A percentile compares a stretch with the other conserved stretches of the same genome.
These are phyloP conservation scores for Petromus typicus DNA, from an alignment of 2,113 vertebrate species.

Conservation along the genomic window DNA sequence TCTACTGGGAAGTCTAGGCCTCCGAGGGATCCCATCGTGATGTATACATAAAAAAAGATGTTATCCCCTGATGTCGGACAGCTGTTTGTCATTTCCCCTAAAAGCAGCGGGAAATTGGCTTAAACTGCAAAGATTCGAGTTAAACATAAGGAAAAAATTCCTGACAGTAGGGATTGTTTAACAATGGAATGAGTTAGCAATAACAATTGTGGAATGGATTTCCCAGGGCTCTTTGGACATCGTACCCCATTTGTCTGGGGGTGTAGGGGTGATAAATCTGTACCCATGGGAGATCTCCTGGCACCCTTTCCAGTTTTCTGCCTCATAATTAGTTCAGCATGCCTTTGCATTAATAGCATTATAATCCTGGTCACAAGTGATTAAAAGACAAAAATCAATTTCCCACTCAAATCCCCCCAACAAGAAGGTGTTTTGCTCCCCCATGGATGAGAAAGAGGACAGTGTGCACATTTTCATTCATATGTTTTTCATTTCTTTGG, in stretches of 20 bases:
- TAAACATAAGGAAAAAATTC: slow-evolving; percentile 64
- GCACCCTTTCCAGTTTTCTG: slow-evolving; percentile 38
- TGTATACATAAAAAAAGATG: slow-evolving; percentile 14
- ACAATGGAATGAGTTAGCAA: slow-evolving; percentile 62
- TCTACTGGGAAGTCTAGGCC: background rate
- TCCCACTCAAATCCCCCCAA: slow-evolving; percentile 60
- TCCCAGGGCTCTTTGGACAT: slow-evolving; percentile 33
- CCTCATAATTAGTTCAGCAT: slow-evolving; percentile 72
- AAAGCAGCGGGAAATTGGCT: slow-evolving; percentile 68
- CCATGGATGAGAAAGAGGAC: background rate
- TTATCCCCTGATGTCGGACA: slow-evolving; percentile 9
- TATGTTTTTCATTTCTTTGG: slow-evolving; percentile 65
- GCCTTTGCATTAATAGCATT: slow-evolving; percentile 67
- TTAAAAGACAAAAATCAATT: slow-evolving; percentile 77
- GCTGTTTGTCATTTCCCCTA: slow-evolving; percentile 70
- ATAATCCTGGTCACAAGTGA: slow-evolving; percentile 70
- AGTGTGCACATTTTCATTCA: slow-evolving; percentile 13
- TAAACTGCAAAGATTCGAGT: slow-evolving; percentile 51
- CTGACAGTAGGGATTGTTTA: slow-evolving; percentile 45
- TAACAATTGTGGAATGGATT: slow-evolving; percentile 42
- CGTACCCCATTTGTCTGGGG: background rate
- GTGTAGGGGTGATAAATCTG: background rate
- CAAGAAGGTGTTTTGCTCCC: slow-evolving; percentile 61
- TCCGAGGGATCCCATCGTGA: background rate
- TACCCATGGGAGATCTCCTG: background rate